These are phyloP conservation scores for Thunnus albacares DNA, from an alignment of 2,797 vertebrate species.

Conservation along the genomic window DNA sequence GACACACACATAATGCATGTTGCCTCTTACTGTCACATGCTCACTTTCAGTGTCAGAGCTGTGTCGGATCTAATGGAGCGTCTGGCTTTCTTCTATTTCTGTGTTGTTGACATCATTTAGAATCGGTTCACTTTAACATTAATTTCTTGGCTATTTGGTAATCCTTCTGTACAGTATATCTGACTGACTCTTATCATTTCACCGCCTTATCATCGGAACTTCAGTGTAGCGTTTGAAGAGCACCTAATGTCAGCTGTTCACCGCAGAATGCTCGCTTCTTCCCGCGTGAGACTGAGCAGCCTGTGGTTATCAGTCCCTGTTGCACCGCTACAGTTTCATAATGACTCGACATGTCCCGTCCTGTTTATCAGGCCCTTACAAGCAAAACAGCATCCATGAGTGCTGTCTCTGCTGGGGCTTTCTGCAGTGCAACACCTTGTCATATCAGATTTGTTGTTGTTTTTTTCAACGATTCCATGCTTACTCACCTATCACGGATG, in stretches of 20 bases:
- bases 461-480: conserved; percentile 3
- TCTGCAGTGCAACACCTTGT: conserved; percentile 1
- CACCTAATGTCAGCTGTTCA: conserved; percentile 24
- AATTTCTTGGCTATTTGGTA: neutral
- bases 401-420: conserved; percentile 18
- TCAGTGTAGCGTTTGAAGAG: neutral
- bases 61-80: no score
- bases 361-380: conserved; percentile 26
- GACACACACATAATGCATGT: no score
- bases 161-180: neutral
- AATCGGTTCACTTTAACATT: no score
- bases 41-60: neutral
- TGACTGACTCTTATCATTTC: neutral
- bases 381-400: neutral
- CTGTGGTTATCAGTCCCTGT: conserved; percentile 39
- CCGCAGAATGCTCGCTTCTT: conserved; percentile 34
- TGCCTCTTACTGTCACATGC: neutral
- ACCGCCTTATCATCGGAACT: conserved; percentile 1
- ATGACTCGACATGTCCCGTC: conserved; percentile 42
- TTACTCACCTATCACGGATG: neutral
- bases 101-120: no score
- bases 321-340: conserved; percentile 50
- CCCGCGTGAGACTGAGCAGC: conserved; percentile 37
- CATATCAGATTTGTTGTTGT: conserved; percentile 29
- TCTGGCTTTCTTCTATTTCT: no score